These are phyloP conservation scores for Triplophysa bombifrons DNA, from an alignment of 2,797 vertebrate species.

Conservation along the genomic window DNA sequence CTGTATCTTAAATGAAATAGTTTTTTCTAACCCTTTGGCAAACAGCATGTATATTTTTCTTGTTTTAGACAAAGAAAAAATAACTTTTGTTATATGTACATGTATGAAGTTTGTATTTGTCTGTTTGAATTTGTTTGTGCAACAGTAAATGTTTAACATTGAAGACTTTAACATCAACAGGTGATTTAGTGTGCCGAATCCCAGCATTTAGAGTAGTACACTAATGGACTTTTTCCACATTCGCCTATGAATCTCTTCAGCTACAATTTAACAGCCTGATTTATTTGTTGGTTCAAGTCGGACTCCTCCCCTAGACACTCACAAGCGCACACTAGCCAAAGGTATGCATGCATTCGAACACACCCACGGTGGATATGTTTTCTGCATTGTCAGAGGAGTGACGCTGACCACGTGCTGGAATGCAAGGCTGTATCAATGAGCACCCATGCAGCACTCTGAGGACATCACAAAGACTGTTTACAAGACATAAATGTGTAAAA, in stretches of 20 bases:
- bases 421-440: conserved; percentile 10
- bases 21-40: too few relatives aligned
- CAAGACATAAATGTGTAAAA: background rate
- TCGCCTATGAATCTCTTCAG: conserved; percentile 5
- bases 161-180: background rate
- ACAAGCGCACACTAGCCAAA: conserved; percentile 5
- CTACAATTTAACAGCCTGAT: background rate
- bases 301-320: background rate
- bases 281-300: background rate
- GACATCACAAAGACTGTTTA: background rate
- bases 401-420: conserved; percentile 42
- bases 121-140: too few relatives aligned
- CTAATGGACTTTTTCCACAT: background rate
- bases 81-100: too few relatives aligned
- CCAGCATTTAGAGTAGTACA: background rate
- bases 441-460: conserved; percentile 6
- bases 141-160: background rate
- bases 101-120: too few relatives aligned
- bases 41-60: too few relatives aligned
- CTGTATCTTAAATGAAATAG: too few relatives aligned
- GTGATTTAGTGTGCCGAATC: background rate
- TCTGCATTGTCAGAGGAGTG: conserved; percentile 45
- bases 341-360: conserved; percentile 18
- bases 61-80: too few relatives aligned
- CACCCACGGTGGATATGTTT: conserved; percentile 31